These are phyloP conservation scores for Oeneis ivallda DNA, from an alignment of 2,888 invertebrate species.

Conservation along the genomic window DNA sequence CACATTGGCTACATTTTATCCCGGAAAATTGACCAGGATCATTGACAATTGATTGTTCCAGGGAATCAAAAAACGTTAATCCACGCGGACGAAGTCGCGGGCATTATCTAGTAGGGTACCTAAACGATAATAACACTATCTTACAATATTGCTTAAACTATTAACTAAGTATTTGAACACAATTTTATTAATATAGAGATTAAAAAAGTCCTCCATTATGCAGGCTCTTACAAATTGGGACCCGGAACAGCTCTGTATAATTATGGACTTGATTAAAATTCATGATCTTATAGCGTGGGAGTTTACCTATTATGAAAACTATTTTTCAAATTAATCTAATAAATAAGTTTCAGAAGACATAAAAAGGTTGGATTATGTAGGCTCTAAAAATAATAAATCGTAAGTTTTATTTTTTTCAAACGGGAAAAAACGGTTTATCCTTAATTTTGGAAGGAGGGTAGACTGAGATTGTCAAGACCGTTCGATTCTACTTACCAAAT, in stretches of 20 bases:
- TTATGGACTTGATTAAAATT: conserved; percentile 7
- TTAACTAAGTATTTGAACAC: too few species aligned
- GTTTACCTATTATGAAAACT: neutral
- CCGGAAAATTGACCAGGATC: too few species aligned
- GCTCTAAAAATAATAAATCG: neutral
- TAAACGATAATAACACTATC: too few species aligned
- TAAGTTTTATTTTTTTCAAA: neutral
- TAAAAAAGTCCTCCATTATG: too few species aligned
- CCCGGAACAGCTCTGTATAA: conserved; percentile 5
- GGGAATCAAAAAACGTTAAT: too few species aligned
- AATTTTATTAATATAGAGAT: too few species aligned
- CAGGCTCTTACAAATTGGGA: neutral
- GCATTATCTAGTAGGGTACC: too few species aligned
- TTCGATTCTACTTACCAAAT: conserved; percentile 55
- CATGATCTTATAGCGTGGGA: conserved; percentile 1
- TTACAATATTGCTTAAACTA: too few species aligned
- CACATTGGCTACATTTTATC: too few species aligned
- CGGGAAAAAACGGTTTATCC: too few species aligned
- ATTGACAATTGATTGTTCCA: too few species aligned
- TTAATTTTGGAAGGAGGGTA: conserved; percentile 7
- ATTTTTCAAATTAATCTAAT: neutral
- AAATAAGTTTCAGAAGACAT: neutral
- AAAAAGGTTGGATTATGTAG: neutral
- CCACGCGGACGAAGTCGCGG: too few species aligned
- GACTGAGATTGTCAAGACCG: conserved; percentile 7